phyloP scores from a whole-genome alignment of 2,888 invertebrate species.

The Seladonia tumulorum region DNA sequence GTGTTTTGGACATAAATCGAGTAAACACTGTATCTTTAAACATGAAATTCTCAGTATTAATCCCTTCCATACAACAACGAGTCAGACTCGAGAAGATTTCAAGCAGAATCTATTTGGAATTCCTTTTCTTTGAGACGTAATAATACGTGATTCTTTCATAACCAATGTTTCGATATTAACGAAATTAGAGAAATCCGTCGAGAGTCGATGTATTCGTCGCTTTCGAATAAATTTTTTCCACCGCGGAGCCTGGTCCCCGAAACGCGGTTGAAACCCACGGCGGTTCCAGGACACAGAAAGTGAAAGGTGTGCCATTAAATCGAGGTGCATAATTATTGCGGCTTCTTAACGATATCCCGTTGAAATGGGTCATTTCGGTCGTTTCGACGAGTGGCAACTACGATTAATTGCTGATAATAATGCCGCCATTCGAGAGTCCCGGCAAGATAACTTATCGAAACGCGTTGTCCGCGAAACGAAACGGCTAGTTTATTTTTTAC shows the following conservation, averaged over 20 bases:
- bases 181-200: neutral
- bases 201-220: neutral
- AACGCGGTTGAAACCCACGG: neutral
- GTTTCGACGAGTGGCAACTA: neutral
- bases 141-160: too few species aligned
- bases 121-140: too few species aligned
- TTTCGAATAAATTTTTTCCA: slow-evolving; percentile 16
- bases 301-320: slow-evolving; percentile 20
- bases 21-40: too few species aligned
- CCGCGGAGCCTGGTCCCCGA: neutral
- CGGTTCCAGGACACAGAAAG: neutral
- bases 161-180: too few species aligned
- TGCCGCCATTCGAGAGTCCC: neutral
- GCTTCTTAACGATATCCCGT: neutral
- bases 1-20: too few species aligned
- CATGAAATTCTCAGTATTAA: too few species aligned
- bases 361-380: neutral
- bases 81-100: too few species aligned
- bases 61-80: too few species aligned
- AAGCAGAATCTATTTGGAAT: too few species aligned
- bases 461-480: neutral
- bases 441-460: neutral
- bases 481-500: neutral
- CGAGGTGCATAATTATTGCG: neutral
- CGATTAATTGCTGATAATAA: neutral